These are phyloP conservation scores for Acanthurus lineatus DNA, from an alignment of 2,797 vertebrate genomes.

Conservation along the genomic window DNA sequence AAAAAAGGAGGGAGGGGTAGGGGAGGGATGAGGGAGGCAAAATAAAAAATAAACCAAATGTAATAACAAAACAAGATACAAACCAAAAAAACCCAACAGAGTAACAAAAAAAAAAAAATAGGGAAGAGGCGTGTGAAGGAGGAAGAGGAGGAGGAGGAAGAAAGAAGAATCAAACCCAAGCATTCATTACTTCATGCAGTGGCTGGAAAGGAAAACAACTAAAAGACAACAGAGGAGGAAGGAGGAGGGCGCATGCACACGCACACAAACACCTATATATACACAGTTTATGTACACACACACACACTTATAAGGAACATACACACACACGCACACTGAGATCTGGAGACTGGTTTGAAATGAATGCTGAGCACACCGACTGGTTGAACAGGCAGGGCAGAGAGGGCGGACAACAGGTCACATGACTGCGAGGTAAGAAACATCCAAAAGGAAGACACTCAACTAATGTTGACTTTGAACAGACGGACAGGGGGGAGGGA, in stretches of 20 bases:
- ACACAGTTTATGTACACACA: slow-evolving; percentile 54
- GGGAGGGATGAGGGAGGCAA: slow-evolving; percentile 76
- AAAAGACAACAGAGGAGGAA: slow-evolving; percentile 80
- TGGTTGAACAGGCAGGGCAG: slow-evolving; percentile 71
- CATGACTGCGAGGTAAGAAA: slow-evolving; percentile 82
- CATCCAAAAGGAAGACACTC: slow-evolving; percentile 87
- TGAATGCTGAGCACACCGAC: slow-evolving; percentile 79
- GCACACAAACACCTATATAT: slow-evolving; percentile 75
- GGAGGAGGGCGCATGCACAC: slow-evolving; percentile 74
- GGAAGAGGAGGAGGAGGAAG: slow-evolving; percentile 83
- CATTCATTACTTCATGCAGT: slow-evolving; percentile 90
- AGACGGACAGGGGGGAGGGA: slow-evolving; percentile 76
- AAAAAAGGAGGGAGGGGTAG: slow-evolving; percentile 83
- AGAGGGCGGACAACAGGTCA: slow-evolving; percentile 83
- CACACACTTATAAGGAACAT: slow-evolving; percentile 61
- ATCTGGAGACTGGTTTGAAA: slow-evolving; percentile 76
- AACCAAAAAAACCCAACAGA: slow-evolving; percentile 73
- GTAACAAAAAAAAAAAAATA: slow-evolving; percentile 50
- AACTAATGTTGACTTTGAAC: slow-evolving; percentile 90
- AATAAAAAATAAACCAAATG: slow-evolving; percentile 83
- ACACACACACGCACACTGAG: slow-evolving; percentile 63
- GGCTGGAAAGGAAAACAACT: slow-evolving; percentile 84
- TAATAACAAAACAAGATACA: slow-evolving; percentile 77
- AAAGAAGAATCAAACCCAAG: slow-evolving; percentile 89
- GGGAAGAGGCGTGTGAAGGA: slow-evolving; percentile 75